A percentile compares a stretch with the other conserved stretches of the same genome.
Conservation (phyloP, 1,140 invertebrate species). For the Euwallacea fornicatus region DNA sequence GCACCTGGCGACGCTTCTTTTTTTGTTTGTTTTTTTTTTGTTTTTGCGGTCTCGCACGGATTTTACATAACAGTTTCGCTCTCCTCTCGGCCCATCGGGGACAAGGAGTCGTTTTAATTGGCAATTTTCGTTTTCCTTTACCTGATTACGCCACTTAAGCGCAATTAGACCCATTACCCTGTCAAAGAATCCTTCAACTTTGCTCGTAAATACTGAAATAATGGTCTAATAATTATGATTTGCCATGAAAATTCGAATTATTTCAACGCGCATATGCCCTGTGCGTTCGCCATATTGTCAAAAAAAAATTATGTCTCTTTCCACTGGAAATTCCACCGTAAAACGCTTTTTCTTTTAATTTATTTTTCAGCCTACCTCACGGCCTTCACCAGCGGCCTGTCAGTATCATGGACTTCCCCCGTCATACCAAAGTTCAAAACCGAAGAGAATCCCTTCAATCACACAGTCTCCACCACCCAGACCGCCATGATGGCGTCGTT, state of each 20-base stretch:
- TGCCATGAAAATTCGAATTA: too few relatives aligned
- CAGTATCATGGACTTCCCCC: slow-evolving; percentile 75
- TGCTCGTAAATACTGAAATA: background rate
- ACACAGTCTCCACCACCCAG: slow-evolving; percentile 55
- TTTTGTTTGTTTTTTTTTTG: too few relatives aligned
- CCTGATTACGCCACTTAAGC: background rate
- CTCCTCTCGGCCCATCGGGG: too few relatives aligned
- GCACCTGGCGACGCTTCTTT: too few relatives aligned
- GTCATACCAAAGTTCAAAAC: slow-evolving; percentile 59
- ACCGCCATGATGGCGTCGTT: slow-evolving; percentile 80
- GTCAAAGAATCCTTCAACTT: slow-evolving; percentile 5
- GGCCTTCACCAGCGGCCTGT: slow-evolving; percentile 63
- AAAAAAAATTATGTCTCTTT: too few relatives aligned
- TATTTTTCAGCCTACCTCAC: slow-evolving; percentile 67
- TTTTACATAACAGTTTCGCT: too few relatives aligned
- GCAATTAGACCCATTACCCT: background rate
- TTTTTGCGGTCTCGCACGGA: too few relatives aligned
- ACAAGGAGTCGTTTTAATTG: too few relatives aligned
- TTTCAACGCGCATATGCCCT: too few relatives aligned
- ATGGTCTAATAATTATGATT: too few relatives aligned
- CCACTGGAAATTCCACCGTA: too few relatives aligned
- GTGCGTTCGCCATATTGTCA: too few relatives aligned
- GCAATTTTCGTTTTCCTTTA: background rate
- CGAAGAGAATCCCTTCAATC: slow-evolving; percentile 48
- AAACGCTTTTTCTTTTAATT: background rate